Percentiles rank a stretch among this genome's conserved stretches.
These are phyloP conservation scores for Neoitamus cyanurus DNA, from an alignment of 2,888 invertebrate genomes.

Conservation along the genomic window DNA sequence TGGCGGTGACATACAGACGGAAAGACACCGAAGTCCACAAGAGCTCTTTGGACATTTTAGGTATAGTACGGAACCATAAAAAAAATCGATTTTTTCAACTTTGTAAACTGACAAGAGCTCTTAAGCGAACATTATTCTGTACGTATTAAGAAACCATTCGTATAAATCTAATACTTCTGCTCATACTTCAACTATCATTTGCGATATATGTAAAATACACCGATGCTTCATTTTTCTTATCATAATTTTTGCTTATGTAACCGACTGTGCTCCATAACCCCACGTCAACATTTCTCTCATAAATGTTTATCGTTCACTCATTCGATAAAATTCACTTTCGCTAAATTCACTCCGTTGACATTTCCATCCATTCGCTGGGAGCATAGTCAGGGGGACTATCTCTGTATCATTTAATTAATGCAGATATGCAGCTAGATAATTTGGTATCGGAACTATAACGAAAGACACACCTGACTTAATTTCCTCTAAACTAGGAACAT, in stretches of 20 bases:
- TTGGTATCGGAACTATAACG: background rate
- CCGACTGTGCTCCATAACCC: background rate
- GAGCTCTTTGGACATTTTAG: no score
- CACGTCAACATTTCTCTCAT: background rate
- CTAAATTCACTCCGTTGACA: background rate
- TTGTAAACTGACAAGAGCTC: no score
- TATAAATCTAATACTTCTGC: no score
- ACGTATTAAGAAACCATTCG: no score
- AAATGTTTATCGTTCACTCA: background rate
- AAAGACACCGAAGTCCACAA: no score
- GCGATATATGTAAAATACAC: no score
- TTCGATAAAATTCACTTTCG: background rate
- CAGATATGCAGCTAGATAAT: background rate
- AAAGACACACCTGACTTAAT: slow-evolving; percentile 71
- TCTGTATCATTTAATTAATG: background rate
- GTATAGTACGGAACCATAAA: no score
- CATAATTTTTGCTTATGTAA: background rate
- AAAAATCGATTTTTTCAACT: no score
- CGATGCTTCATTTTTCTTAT: no score
- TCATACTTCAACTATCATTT: no score
- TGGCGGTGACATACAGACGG: no score
- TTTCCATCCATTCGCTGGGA: background rate
- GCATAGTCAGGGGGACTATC: background rate
- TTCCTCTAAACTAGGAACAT: slow-evolving; percentile 74
- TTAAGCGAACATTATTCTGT: no score